Evolutionary conservation across 2,888 invertebrate genomes (phyloP).

Genomic region (Agriopis aurantiaria): DNA sequence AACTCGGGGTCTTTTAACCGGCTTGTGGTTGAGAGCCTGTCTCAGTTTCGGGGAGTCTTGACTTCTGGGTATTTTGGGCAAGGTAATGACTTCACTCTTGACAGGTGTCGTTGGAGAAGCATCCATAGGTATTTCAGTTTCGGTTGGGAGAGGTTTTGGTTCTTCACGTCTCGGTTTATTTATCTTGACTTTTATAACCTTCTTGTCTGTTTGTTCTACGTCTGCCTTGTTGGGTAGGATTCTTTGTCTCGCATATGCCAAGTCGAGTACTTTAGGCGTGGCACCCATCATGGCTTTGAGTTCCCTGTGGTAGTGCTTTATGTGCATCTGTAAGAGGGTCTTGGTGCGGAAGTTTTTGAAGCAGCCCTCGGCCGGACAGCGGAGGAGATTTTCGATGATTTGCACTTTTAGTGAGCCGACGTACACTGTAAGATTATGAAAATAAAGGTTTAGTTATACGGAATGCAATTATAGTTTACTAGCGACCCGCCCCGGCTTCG

Average conservation of each 20-base stretch:
- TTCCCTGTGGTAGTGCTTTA: conserved; percentile 97
- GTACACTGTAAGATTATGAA: conserved; percentile 69
- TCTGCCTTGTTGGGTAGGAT: conserved; percentile 53
- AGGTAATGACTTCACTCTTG: conserved; percentile 38
- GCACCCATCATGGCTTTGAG: conserved; percentile 90
- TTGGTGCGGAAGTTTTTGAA: conserved; percentile 96
- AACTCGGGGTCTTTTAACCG: conserved; percentile 74
- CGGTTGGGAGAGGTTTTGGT: conserved; percentile 43
- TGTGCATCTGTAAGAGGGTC: conserved; percentile 96
- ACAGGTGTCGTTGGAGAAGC: conserved; percentile 46
- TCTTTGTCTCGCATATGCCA: conserved; percentile 92
- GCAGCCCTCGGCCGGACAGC: conserved; percentile 94
- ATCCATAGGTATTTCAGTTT: conserved; percentile 49
- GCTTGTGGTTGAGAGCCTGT: conserved; percentile 66
- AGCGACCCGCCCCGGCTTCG: too few species aligned
- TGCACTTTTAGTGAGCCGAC: conserved; percentile 88
- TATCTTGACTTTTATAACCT: conserved; percentile 71
- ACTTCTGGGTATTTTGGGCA: conserved; percentile 51
- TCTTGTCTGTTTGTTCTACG: conserved; percentile 51
- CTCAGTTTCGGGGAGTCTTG: conserved; percentile 77
- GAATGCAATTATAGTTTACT: neutral
- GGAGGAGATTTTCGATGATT: conserved; percentile 89
- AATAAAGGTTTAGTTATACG: neutral
- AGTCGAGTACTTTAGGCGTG: conserved; percentile 94
- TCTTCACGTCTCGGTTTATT: conserved; percentile 69